Conservation (phyloP, 2,888 invertebrate species). For the Nezara viridula region DNA sequence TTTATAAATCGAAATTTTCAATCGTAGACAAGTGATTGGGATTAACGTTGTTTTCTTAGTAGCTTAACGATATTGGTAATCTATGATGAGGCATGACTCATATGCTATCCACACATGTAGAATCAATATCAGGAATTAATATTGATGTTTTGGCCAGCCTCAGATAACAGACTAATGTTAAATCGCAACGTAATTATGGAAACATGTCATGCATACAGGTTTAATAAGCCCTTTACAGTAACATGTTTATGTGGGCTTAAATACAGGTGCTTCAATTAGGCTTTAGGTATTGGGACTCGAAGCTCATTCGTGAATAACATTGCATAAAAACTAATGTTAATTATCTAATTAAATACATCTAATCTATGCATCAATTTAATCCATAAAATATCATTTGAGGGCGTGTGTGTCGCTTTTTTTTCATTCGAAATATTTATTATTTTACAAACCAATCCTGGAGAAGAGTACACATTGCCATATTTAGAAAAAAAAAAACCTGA, state of each 20-base stretch:
- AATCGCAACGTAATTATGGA: neutral
- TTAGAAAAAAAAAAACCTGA: too few species aligned
- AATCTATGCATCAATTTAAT: neutral
- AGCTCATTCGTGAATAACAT: neutral
- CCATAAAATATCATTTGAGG: neutral
- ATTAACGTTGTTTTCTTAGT: neutral
- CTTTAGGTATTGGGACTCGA: neutral
- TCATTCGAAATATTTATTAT: too few species aligned
- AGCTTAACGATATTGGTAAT: neutral
- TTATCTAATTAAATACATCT: neutral
- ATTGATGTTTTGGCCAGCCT: neutral
- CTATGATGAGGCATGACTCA: neutral
- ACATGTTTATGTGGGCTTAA: neutral
- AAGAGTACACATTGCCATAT: too few species aligned
- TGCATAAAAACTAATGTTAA: neutral
- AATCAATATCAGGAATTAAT: neutral
- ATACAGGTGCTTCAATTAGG: neutral
- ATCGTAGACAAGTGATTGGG: neutral
- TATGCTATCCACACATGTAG: neutral
- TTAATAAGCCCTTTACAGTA: slow-evolving; percentile 7
- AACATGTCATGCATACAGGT: neutral
- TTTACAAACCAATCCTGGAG: too few species aligned
- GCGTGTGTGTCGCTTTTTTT: too few species aligned
- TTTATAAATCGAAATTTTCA: too few species aligned
- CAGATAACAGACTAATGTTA: slow-evolving; percentile 2